Conservation (phyloP, 2,888 invertebrate species). For the Napeogenes sylphis region DNA sequence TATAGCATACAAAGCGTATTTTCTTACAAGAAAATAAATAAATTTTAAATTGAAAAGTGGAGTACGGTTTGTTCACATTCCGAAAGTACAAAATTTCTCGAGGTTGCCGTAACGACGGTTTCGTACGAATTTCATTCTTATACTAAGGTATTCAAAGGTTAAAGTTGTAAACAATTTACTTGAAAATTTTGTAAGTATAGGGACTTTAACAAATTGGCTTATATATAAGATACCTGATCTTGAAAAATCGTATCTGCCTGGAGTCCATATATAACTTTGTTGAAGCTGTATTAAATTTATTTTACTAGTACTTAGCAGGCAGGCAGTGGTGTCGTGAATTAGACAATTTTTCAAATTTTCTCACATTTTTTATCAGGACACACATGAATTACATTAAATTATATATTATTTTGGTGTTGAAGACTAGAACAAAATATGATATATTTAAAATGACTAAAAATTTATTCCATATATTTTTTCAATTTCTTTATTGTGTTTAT, state of each 20-base stretch:
- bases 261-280: conserved; percentile 9
- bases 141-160: neutral
- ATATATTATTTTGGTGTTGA: no score
- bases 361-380: no score
- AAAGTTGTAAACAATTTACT: neutral
- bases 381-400: no score
- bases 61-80: conserved; percentile 22
- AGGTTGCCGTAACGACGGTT: neutral
- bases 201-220: conserved; percentile 24
- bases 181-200: conserved; percentile 9
- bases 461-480: no score
- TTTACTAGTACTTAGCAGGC: no score
- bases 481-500: no score
- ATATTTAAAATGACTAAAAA: no score
- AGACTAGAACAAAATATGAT: no score
- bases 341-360: no score
- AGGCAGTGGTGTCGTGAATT: no score
- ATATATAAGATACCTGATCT: conserved; percentile 20
- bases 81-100: conserved; percentile 11
- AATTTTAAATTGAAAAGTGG: conserved; percentile 23
- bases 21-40: conserved; percentile 19
- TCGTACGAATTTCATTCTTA: conserved; percentile 1
- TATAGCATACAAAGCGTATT: conserved; percentile 9
- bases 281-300: neutral
- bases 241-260: conserved; percentile 20